Evolutionary conservation across 2,888 invertebrate genomes (phyloP), one percentile per base, ranked within the genome.

Genomic region (Anthrax anthrax): DNA sequence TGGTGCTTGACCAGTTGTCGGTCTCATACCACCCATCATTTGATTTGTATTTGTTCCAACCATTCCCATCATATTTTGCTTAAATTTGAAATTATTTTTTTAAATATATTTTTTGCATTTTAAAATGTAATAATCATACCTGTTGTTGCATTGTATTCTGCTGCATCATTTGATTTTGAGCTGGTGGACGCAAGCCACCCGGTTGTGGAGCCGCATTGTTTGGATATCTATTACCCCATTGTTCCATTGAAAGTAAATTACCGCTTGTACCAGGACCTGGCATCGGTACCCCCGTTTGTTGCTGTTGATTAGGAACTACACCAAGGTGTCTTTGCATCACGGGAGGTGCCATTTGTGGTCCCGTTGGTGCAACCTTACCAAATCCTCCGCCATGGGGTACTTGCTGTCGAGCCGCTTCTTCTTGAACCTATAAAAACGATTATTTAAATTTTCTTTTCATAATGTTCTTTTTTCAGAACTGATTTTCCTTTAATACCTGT

Each of bases 401-500:
- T 63, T 87, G 88, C 62, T 92, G 90, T 39, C 90, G 74, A 10
- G 90, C 90, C 43, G 90, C 91, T 62, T 90, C 90, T 61, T 90
- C 91, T 65, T 92, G 91, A 4, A 92, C 84, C 70, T 79, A 61
- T 42, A 39, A n/a, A n/a, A n/a, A n/a, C n/a, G 16, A 19, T 37
- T 5, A 37, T 39, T 8, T 39, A 10, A 17, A 18, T 34, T 5
- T 29, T 4, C 17, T 5, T 9, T 17, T 16, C 4, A 9, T 39
- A 18, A 17, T 17, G 5, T 9, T 39, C 4, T 39, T 13, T n/a
- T 17, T 16, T 3, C 18, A 17, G 18, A 12, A 18, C 18, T n/a
- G 46, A n/a, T n/a, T n/a, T n/a, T n/a, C n/a, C n/a, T n/a, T n/a
- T n/a, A n/a, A n/a, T 50, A 71, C 79, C 72, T 84, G 84, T 58